Percentiles rank a stretch among this genome's conserved stretches.
Conservation (phyloP, 1,140 invertebrate genomes). For the Popillia japonica region DNA sequence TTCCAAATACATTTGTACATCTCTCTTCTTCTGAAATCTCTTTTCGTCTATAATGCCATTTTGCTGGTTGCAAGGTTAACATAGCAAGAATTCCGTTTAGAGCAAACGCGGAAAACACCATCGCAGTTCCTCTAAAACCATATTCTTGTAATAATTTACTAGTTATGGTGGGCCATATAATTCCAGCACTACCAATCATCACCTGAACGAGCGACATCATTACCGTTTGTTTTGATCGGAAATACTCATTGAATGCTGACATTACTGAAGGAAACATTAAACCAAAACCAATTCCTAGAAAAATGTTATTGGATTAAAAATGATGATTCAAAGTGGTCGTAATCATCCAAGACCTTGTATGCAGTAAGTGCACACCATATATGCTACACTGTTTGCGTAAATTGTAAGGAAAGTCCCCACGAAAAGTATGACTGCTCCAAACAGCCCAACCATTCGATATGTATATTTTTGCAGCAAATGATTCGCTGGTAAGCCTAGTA, state of each 20-base stretch:
- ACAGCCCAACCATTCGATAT: conserved; percentile 66
- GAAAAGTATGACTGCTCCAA: conserved; percentile 64
- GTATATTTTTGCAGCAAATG: conserved; percentile 63
- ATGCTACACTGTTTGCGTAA: conserved; percentile 64
- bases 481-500: conserved; percentile 61
- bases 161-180: conserved; percentile 66
- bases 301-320: too few species aligned
- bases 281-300: conserved; percentile 63
- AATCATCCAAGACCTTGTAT: conserved; percentile 49
- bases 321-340: too few species aligned
- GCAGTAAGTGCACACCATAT: conserved; percentile 59
- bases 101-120: conserved; percentile 69
- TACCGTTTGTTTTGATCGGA: conserved; percentile 65
- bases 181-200: conserved; percentile 65
- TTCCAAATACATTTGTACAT: background rate
- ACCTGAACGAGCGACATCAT: conserved; percentile 69
- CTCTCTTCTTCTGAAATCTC: background rate
- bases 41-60: conserved; percentile 64
- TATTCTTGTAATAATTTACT: conserved; percentile 64
- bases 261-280: conserved; percentile 67
- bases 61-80: conserved; percentile 70
- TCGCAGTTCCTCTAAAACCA: conserved; percentile 66
- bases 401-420: conserved; percentile 64
- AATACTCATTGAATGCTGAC: conserved; percentile 68
- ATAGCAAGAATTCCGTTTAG: conserved; percentile 70